Evolutionary conservation across 2,888 invertebrate genomes (phyloP).

Genomic region (Pyralis farinalis): DNA sequence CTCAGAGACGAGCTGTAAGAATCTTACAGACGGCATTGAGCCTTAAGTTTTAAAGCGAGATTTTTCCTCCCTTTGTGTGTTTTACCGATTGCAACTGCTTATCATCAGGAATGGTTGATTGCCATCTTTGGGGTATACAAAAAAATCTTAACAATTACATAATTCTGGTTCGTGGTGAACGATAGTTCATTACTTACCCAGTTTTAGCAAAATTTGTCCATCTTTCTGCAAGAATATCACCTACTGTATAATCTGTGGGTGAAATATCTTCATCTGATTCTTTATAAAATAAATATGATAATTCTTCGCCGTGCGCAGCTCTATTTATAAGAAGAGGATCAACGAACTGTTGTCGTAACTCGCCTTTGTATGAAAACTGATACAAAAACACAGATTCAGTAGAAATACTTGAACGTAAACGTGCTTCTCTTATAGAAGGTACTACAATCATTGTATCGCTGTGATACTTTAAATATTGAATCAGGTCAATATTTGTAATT

Average conservation of each 20-base stretch:
- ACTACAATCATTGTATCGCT: slow-evolving; percentile 66
- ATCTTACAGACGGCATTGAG: too few species aligned
- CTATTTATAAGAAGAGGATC: slow-evolving; percentile 42
- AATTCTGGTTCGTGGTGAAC: too few species aligned
- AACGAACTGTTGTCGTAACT: slow-evolving; percentile 43
- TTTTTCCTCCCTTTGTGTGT: too few species aligned
- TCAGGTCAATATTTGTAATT: slow-evolving; percentile 30
- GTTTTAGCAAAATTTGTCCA: slow-evolving; percentile 68
- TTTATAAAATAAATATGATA: slow-evolving; percentile 54
- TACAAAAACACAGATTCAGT: slow-evolving; percentile 47
- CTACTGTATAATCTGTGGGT: slow-evolving; percentile 39
- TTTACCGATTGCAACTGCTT: too few species aligned
- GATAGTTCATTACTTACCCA: slow-evolving; percentile 47
- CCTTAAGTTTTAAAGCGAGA: too few species aligned
- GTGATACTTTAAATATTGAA: slow-evolving; percentile 49
- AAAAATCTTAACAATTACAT: too few species aligned
- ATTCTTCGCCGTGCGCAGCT: slow-evolving; percentile 61
- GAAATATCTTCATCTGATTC: slow-evolving; percentile 19
- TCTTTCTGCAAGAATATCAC: slow-evolving; percentile 54
- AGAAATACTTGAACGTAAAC: slow-evolving; percentile 35
- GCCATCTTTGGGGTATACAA: too few species aligned
- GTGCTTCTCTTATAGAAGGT: slow-evolving; percentile 54
- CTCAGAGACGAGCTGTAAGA: too few species aligned
- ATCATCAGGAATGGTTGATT: too few species aligned
- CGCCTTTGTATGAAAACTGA: slow-evolving; percentile 65